Evolutionary conservation across 2,888 invertebrate genomes (phyloP), one percentile per base, ranked within the genome.

Genomic region (Drosophila maculinotata): DNA sequence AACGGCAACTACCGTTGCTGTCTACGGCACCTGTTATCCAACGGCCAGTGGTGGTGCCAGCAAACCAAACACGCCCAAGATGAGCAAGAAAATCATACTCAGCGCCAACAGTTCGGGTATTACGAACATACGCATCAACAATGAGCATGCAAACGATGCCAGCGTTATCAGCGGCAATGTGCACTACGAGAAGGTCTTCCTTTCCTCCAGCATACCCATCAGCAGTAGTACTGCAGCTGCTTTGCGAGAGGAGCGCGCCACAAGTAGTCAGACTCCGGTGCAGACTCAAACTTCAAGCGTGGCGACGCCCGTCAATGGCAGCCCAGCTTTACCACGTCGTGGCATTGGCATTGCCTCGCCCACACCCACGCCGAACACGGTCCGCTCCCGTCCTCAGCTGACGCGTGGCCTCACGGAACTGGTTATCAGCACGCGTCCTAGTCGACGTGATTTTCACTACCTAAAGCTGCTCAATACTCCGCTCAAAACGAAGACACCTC

Each of bases 171-270:
- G 70, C 31, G 89, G 88, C 9, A 80, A 77, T 44, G 76, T 89
- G 7, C 91, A 91, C 64, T 91, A 91, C 39, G 91, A 91, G 56
- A 91, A 90, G 57, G 90, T 91, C 2, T 91, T 91, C 60, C 88
- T 91, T 1, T 90, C 91, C 5, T 89, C 90, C 17, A 90, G 84
- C 48, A 84, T 79, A 56, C 88, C 89, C 9, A 79, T 85, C 4
- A 73, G 31, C 35, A 72, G 58, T 36, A 64, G 25, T 31, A 45
- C 44, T 25, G 28, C 56, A 8, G 36, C 35, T 8, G 10, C 49
- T n/a, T 35, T 15, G 7, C 47, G 42, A 0, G 58, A 65, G 10
- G 65, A 70, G 14, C 51, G 47, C 7, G 26, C 58, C 9, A 41
- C 26, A 6, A 51, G 57, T 17, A 75, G 64, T 15, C 76, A 75